Conservation (phyloP, 2,797 vertebrate genomes). For the Karalla daura region DNA sequence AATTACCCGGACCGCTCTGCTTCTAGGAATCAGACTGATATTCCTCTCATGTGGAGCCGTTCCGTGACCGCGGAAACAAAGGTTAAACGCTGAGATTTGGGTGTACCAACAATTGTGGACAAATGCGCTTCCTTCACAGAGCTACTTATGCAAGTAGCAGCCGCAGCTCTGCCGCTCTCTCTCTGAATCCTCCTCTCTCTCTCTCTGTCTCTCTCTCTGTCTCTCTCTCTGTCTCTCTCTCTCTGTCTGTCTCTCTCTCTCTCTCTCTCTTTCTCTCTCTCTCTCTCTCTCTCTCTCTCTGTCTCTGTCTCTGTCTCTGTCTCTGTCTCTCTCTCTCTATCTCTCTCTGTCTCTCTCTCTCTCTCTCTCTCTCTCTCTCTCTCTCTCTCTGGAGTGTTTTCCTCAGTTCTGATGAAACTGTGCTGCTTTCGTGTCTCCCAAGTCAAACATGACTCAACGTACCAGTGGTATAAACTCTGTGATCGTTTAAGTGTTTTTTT, state of each 20-base stretch:
- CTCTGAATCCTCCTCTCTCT: neutral
- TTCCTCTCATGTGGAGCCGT: neutral
- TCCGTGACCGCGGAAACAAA: neutral
- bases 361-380: neutral
- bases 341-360: neutral
- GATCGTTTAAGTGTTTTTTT: too few species aligned
- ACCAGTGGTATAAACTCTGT: too few species aligned
- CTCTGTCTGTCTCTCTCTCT: neutral
- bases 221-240: neutral
- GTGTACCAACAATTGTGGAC: neutral
- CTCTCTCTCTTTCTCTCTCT: neutral
- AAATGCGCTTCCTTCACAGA: constrained; percentile 1
- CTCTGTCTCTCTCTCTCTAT: neutral
- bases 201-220: too few species aligned
- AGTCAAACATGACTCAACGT: neutral
- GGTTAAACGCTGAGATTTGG: neutral
- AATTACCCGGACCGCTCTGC: neutral
- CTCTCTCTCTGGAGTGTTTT: neutral
- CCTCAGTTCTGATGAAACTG: neutral
- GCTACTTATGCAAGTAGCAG: neutral
- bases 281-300: neutral
- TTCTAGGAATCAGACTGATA: constrained; percentile 5
- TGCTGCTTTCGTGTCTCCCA: neutral
- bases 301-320: neutral
- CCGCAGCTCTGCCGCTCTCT: too few species aligned